phyloP scores from a whole-genome alignment of 2,113 vertebrate genomes.

The Etia nguti region DNA sequence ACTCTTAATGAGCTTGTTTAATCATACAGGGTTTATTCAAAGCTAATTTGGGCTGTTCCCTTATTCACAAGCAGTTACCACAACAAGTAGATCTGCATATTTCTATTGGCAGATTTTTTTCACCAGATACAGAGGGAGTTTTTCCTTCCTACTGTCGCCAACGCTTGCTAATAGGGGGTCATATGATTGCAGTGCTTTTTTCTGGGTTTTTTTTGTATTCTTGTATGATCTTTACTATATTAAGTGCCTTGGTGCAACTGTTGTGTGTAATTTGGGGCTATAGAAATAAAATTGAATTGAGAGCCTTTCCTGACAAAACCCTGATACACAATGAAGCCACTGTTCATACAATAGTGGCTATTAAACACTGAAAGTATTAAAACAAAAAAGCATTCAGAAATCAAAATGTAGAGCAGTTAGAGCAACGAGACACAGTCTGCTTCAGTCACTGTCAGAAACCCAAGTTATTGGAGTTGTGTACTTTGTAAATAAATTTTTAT shows the following conservation, averaged over 20 bases:
- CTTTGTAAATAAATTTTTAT: neutral
- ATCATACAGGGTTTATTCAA: fast-evolving
- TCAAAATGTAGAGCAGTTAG: neutral
- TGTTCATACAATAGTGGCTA: neutral
- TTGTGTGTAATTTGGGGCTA: neutral
- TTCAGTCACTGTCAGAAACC: fast-evolving
- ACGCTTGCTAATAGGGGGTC: fast-evolving
- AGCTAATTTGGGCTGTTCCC: fast-evolving
- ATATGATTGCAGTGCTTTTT: fast-evolving
- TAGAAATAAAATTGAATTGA: fast-evolving
- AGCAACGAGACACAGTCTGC: neutral
- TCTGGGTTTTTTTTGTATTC: neutral
- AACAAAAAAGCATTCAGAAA: neutral
- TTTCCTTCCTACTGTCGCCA: fast-evolving
- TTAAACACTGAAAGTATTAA: neutral
- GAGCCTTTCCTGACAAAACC: fast-evolving
- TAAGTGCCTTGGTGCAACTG: fast-evolving
- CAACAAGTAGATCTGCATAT: fast-evolving
- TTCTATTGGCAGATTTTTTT: neutral
- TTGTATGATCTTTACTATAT: neutral
- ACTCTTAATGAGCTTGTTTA: fast-evolving
- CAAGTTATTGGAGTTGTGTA: fast-evolving
- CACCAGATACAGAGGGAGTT: fast-evolving
- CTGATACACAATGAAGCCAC: neutral
- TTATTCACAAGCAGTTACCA: neutral